These are phyloP conservation scores for Hippotragus niger DNA, from an alignment of 2,113 vertebrate species.

Conservation along the genomic window DNA sequence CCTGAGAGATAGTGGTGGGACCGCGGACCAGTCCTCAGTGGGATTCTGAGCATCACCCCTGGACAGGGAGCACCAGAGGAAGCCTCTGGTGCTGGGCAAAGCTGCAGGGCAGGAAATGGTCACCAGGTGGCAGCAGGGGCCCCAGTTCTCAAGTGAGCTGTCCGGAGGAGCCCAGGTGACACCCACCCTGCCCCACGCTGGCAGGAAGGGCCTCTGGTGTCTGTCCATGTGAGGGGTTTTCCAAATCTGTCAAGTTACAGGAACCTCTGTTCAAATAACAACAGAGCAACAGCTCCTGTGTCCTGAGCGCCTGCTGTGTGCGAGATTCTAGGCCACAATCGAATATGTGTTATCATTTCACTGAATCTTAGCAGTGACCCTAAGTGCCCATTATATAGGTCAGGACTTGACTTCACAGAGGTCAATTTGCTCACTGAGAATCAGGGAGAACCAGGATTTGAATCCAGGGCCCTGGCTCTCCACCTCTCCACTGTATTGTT, in stretches of 20 bases:
- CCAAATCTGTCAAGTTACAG: neutral
- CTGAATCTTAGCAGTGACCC: neutral
- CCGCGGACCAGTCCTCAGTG: rapidly evolving
- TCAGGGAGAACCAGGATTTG: neutral
- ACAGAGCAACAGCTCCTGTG: neutral
- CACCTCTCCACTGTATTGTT: rapidly evolving
- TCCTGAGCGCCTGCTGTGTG: neutral
- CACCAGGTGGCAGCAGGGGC: conserved; percentile 80
- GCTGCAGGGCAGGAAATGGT: neutral
- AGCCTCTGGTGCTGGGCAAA: neutral
- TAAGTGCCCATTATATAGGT: neutral
- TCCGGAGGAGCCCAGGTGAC: neutral
- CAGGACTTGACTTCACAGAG: neutral
- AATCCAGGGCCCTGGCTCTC: neutral
- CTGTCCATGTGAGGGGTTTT: neutral
- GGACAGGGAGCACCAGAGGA: rapidly evolving
- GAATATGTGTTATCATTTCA: rapidly evolving
- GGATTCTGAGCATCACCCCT: neutral
- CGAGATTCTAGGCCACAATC: neutral
- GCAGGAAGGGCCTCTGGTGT: neutral
- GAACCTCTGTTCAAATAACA: neutral
- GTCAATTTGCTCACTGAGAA: neutral
- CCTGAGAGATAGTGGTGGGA: rapidly evolving
- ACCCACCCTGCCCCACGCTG: too few relatives aligned
- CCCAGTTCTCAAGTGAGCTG: neutral